phyloP scores from a whole-genome alignment of 2,888 invertebrate species.

The Pycnomerus fuliginosus region DNA sequence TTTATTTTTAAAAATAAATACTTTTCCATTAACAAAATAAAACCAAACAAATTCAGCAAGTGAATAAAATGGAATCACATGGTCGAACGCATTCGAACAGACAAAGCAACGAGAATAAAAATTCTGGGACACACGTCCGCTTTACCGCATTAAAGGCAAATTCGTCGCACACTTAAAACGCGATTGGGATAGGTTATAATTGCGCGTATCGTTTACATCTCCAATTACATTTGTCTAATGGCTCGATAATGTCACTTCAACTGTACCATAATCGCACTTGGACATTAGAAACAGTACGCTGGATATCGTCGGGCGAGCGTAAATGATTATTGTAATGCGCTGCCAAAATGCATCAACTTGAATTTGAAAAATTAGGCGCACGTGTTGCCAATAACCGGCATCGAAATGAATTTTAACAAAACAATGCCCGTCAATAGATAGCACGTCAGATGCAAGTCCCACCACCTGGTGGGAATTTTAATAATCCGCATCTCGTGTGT shows the following conservation, averaged over 20 bases:
- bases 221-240: constrained; percentile 29
- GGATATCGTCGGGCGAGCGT: too few species aligned
- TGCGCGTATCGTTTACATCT: constrained; percentile 24
- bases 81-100: constrained; percentile 16
- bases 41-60: constrained; percentile 22
- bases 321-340: too few species aligned
- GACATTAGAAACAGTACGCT: too few species aligned
- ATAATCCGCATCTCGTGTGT: constrained; percentile 13
- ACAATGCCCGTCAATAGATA: constrained; percentile 29
- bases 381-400: too few species aligned
- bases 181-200: constrained; percentile 22
- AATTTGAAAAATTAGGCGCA: too few species aligned
- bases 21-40: too few species aligned
- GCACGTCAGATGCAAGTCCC: constrained; percentile 30
- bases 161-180: constrained; percentile 10
- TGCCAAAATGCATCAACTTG: too few species aligned
- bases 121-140: constrained; percentile 12
- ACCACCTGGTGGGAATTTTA: constrained; percentile 27
- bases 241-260: constrained; percentile 12
- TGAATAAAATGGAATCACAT: constrained; percentile 18
- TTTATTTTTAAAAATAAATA: too few species aligned
- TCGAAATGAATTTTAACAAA: too few species aligned
- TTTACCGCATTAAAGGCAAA: too few species aligned
- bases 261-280: constrained; percentile 17
- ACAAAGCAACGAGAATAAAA: constrained; percentile 16